Evolutionary conservation across 2,797 vertebrate species (phyloP).

Genomic region (Dendrocincla fuliginosa): DNA sequence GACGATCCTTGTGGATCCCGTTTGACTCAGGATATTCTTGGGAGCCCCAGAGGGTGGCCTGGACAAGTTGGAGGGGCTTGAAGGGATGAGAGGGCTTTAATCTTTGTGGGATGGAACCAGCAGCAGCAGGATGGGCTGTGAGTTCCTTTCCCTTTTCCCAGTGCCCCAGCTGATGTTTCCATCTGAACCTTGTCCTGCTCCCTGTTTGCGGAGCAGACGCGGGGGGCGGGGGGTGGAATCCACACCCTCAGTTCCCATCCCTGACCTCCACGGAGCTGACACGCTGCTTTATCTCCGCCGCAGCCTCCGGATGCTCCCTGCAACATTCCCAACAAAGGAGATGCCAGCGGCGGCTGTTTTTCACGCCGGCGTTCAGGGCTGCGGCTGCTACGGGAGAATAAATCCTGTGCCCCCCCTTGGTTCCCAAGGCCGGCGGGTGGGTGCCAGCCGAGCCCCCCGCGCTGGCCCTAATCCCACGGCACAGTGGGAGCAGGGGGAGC

Average conservation of each 20-base stretch:
- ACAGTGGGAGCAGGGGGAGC: not conserved
- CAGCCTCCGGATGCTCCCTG: not conserved
- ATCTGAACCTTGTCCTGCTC: not conserved
- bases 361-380: not conserved
- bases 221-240: not conserved
- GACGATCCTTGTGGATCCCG: not conserved
- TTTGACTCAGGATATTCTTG: not conserved
- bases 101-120: fast-evolving
- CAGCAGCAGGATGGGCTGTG: fast-evolving
- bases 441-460: not conserved
- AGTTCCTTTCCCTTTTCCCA: not conserved
- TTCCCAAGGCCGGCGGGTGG: not conserved
- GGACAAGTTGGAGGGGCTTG: fast-evolving
- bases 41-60: not conserved
- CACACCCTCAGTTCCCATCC: not conserved
- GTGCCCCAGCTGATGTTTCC: not conserved
- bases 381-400: not conserved
- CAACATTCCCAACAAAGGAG: not conserved
- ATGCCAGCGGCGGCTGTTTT: not conserved
- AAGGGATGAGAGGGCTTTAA: not conserved
- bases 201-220: not conserved
- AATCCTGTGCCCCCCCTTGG: not conserved
- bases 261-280: conserved; percentile 23
- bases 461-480: not conserved
- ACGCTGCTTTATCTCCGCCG: conserved; percentile 2